phyloP scores from a whole-genome alignment of 1,140 invertebrate genomes.

The Mizuhopecten yessoensis region DNA sequence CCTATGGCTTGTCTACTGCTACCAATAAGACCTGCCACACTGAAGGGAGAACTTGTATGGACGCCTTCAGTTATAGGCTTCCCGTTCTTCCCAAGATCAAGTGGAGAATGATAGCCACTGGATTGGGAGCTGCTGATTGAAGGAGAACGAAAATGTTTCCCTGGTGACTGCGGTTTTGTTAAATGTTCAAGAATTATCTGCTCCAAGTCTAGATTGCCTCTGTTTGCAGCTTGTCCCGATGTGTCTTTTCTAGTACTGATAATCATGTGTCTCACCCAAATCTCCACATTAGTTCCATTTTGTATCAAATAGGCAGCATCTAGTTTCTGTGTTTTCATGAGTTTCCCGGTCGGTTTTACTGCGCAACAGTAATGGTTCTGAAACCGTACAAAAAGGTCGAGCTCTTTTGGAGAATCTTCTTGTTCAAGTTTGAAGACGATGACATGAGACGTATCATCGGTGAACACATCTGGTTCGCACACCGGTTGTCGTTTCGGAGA shows the following conservation, averaged over 20 bases:
- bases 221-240: not conserved
- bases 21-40: not conserved
- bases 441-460: not conserved
- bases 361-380: not conserved
- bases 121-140: not conserved
- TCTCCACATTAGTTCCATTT: not conserved
- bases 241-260: not conserved
- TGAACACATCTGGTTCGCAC: not conserved
- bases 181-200: not conserved
- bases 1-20: not conserved
- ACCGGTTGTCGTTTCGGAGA: not conserved
- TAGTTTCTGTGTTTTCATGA: not conserved
- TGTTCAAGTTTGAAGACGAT: not conserved
- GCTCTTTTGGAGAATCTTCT: not conserved
- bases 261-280: not conserved
- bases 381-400: not conserved
- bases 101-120: not conserved
- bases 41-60: not conserved
- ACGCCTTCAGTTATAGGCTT: not conserved
- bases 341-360: conserved; percentile 7
- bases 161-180: not conserved
- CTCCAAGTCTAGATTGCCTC: not conserved
- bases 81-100: not conserved
- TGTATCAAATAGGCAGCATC: not conserved
- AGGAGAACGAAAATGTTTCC: not conserved